Evolutionary conservation across 2,888 invertebrate genomes (phyloP).

Genomic region (Lochmaea capreae): DNA sequence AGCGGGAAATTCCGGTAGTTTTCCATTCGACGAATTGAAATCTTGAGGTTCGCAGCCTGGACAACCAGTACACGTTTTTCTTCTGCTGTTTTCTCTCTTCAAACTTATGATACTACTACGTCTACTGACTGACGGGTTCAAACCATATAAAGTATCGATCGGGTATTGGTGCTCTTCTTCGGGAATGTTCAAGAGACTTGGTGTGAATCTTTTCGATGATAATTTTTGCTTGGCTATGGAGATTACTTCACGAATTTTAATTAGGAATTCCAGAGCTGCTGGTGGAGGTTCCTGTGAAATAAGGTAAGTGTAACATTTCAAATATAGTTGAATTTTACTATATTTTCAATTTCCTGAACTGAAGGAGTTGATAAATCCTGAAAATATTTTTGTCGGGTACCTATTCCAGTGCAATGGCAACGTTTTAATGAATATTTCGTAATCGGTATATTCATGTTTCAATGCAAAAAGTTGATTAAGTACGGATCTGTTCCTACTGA

Average conservation of each 20-base stretch:
- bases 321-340: too few relatives aligned
- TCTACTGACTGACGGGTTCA: slow-evolving; percentile 64
- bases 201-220: slow-evolving; percentile 82
- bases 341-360: too few relatives aligned
- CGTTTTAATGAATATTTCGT: too few relatives aligned
- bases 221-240: slow-evolving; percentile 91
- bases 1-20: slow-evolving; percentile 62
- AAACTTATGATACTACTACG: slow-evolving; percentile 71
- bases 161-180: slow-evolving; percentile 77
- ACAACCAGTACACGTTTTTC: slow-evolving; percentile 74
- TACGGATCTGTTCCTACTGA: background rate
- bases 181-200: slow-evolving; percentile 82
- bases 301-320: background rate
- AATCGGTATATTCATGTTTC: too few relatives aligned
- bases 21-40: slow-evolving; percentile 57
- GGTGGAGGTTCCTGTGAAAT: slow-evolving; percentile 85
- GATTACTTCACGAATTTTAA: slow-evolving; percentile 91
- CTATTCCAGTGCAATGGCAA: too few relatives aligned
- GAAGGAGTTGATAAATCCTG: too few relatives aligned
- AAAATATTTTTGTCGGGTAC: too few relatives aligned
- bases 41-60: slow-evolving; percentile 72
- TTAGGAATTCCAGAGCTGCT: slow-evolving; percentile 88
- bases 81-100: slow-evolving; percentile 73
- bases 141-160: slow-evolving; percentile 68
- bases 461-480: too few relatives aligned